Conservation (phyloP, 2,113 vertebrate species). For the Entosphenus tridentatus region DNA sequence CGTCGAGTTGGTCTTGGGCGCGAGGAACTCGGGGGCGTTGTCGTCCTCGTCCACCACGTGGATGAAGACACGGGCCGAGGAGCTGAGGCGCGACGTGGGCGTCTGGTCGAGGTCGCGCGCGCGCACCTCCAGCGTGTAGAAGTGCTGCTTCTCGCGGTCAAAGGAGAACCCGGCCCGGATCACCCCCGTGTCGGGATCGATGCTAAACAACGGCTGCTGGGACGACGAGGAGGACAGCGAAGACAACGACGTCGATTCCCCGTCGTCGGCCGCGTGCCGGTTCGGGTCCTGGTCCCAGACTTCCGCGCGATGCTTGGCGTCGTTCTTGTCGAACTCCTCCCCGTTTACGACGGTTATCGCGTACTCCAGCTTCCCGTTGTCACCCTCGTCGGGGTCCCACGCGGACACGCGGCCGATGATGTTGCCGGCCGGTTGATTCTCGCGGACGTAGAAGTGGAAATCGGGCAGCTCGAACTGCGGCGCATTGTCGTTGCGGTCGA, state of each 20-base stretch:
- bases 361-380: constrained; percentile 77
- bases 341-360: constrained; percentile 42
- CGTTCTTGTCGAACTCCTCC: too few relatives aligned
- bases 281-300: constrained; percentile 42
- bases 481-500: constrained; percentile 95
- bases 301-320: constrained; percentile 26
- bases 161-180: constrained; percentile 97
- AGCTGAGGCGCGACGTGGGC: constrained; percentile 77
- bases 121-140: constrained; percentile 89
- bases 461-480: constrained; percentile 97
- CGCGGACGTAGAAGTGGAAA: constrained; percentile 95
- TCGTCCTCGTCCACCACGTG: constrained; percentile 93
- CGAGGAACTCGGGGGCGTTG: constrained; percentile 90
- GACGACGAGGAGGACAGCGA: constrained; percentile 37
- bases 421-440: constrained; percentile 94
- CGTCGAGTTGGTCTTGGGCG: constrained; percentile 79
- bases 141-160: constrained; percentile 86
- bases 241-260: too few relatives aligned
- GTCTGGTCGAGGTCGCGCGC: constrained; percentile 92
- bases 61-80: constrained; percentile 75
- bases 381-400: constrained; percentile 77
- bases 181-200: constrained; percentile 79
- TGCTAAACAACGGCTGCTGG: constrained; percentile 78
- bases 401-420: constrained; percentile 93
- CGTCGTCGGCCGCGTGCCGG: constrained; percentile 28